Conservation (phyloP, 2,797 vertebrate genomes). For the Rousettus madagascariensis region DNA sequence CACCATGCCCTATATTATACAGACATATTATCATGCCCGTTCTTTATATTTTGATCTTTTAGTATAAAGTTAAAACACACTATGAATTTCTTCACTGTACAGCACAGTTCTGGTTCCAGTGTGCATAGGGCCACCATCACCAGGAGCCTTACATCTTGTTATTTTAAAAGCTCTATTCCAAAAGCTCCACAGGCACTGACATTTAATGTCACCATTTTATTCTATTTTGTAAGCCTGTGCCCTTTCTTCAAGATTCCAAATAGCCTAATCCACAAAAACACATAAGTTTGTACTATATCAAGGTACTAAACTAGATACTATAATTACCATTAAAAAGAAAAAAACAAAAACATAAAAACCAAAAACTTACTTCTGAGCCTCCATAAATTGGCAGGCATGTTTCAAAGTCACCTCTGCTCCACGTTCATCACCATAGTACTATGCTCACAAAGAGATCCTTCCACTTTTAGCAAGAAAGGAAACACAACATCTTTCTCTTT, state of each 20-base stretch:
- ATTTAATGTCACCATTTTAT: background rate
- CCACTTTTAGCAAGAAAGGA: conserved; percentile 1
- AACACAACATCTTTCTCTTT: background rate
- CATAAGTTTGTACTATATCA: background rate
- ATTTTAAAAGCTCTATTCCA: background rate
- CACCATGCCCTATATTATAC: background rate
- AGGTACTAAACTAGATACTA: background rate
- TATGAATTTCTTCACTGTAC: background rate
- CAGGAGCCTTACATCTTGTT: background rate
- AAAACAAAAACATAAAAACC: background rate
- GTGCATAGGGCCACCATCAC: background rate
- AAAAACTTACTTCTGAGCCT: background rate
- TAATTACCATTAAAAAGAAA: background rate
- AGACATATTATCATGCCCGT: background rate
- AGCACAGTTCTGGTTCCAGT: background rate
- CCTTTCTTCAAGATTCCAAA: background rate
- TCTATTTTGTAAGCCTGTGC: background rate
- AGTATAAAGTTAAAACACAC: background rate
- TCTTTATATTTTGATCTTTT: background rate
- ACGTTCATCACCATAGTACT: background rate
- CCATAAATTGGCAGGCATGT: background rate
- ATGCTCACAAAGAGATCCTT: background rate
- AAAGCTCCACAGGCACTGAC: background rate
- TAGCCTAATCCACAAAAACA: background rate
- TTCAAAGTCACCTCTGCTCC: background rate